Base-by-base conservation (phyloP, 2,113 vertebrate genomes). In the Etia nguti region DNA sequence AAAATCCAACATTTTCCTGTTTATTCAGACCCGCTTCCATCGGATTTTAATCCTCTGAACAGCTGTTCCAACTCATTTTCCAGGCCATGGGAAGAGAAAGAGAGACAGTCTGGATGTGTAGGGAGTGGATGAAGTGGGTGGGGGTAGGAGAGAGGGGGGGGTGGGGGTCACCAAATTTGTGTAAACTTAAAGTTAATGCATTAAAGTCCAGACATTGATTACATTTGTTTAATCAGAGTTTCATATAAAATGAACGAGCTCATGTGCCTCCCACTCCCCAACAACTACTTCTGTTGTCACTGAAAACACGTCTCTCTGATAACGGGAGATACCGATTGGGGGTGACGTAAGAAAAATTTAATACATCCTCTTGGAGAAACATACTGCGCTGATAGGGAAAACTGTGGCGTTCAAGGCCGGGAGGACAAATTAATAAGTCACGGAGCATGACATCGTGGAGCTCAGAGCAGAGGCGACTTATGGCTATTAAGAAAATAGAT, bases 21-120 rank as follows among this genome's bases (percentile, higher is more conserved):
- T 95, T 93, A 94, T 94, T 94, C 94, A 93, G 88, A 94, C 88
- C 91, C 4, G 80, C 84, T 89, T 95, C 93, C 93, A 92, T 94
- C 88, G 89, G 90, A 94, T 95, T 95, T 93, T 93, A 96, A 96
- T 95, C 94, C 92, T 60, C 88, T 36, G 54, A 95, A 92, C 95
- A 96, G 96, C 95, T 96, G 96, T 90, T 96, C 90, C 87, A 94
- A 94, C 92, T 96, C 94, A 94, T 95, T 95, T 90, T 94, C 90
- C 88, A 94, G 94, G 91, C 90, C 92, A 89, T 89, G 92, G 81
- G 91, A 95, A 92, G 91, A 91, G 62, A 84, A 26, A 54, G 77
- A 26, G 50, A 41, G 31, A 55, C 57, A 41, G 20, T 18, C 60
- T 55, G n/a, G 46, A 7, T 46, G 20, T 57, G 62, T 56, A 41